A percentile compares a stretch with the other conserved stretches of the same genome.
These are phyloP conservation scores for Dipodomys ordii DNA, from an alignment of 2,113 vertebrate genomes.

Conservation along the genomic window DNA sequence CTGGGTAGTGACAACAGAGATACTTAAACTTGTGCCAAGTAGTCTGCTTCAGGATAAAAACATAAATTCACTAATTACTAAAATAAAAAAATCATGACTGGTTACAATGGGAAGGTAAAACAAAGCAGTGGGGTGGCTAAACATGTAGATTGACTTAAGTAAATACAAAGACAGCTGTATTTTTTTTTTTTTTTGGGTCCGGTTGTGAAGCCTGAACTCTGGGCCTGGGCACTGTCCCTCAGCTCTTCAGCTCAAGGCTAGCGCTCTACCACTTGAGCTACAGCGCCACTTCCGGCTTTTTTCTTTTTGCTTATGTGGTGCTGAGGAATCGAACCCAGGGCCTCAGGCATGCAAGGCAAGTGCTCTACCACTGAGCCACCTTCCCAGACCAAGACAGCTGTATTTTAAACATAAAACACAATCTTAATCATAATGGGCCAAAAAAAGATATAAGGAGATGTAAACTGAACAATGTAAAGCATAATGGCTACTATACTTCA, in stretches of 20 bases:
- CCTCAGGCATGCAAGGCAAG: too few relatives aligned
- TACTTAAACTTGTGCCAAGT: slow-evolving; percentile 44
- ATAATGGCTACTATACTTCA: not conserved
- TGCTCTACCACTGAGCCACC: too few relatives aligned
- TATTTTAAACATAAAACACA: slow-evolving; percentile 34
- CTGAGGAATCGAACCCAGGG: too few relatives aligned
- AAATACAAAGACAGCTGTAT: not conserved
- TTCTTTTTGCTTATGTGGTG: too few relatives aligned
- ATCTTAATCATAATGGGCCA: not conserved
- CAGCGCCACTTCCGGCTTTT: too few relatives aligned
- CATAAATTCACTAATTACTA: slow-evolving; percentile 13
- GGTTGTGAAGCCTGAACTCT: too few relatives aligned
- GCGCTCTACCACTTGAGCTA: too few relatives aligned
- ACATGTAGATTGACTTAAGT: not conserved
- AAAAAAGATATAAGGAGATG: not conserved
- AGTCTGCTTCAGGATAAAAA: slow-evolving; percentile 7
- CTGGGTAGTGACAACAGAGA: slow-evolving; percentile 23
- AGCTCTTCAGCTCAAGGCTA: too few relatives aligned
- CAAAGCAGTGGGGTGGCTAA: not conserved
- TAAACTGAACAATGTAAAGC: slow-evolving; percentile 25
- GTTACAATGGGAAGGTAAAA: not conserved
- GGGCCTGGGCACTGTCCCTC: too few relatives aligned
- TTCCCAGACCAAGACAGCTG: not conserved
- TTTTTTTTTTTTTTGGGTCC: too few relatives aligned
- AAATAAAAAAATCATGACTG: slow-evolving; percentile 36